These are phyloP conservation scores for Drosophila elegans DNA, from an alignment of 1,140 invertebrate genomes.

Conservation along the genomic window DNA sequence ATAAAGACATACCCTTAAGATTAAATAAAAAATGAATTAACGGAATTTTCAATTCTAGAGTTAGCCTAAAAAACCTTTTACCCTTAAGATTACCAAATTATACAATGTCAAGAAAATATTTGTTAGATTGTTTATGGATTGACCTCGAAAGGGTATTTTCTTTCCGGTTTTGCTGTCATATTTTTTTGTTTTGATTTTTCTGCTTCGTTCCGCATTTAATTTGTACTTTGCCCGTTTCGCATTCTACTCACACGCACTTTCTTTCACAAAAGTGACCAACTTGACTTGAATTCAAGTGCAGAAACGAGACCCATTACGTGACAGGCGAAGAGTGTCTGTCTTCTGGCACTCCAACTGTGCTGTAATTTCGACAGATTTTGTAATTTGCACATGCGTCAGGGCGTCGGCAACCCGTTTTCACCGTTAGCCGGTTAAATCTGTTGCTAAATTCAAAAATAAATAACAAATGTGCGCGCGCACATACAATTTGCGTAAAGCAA, in stretches of 20 bases:
- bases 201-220: constrained; percentile 32
- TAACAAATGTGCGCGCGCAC: constrained; percentile 55
- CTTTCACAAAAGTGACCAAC: constrained; percentile 42
- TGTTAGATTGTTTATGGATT: neutral
- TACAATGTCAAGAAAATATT: too few species aligned
- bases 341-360: constrained; percentile 37
- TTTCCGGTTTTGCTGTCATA: constrained; percentile 23
- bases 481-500: constrained; percentile 55
- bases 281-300: constrained; percentile 58
- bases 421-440: constrained; percentile 55
- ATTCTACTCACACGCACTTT: constrained; percentile 78
- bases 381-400: constrained; percentile 75
- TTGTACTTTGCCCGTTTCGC: constrained; percentile 32
- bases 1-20: too few species aligned
- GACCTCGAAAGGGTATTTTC: constrained; percentile 1
- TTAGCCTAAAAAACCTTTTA: too few species aligned
- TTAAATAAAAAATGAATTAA: too few species aligned
- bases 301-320: constrained; percentile 37
- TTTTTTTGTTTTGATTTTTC: constrained; percentile 31
- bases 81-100: neutral
- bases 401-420: constrained; percentile 55
- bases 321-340: constrained; percentile 6
- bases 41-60: too few species aligned
- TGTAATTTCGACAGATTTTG: constrained; percentile 77
- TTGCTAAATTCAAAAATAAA: constrained; percentile 77